Evolutionary conservation across 2,888 invertebrate genomes (phyloP).

Genomic region (Prosapia bicincta): DNA sequence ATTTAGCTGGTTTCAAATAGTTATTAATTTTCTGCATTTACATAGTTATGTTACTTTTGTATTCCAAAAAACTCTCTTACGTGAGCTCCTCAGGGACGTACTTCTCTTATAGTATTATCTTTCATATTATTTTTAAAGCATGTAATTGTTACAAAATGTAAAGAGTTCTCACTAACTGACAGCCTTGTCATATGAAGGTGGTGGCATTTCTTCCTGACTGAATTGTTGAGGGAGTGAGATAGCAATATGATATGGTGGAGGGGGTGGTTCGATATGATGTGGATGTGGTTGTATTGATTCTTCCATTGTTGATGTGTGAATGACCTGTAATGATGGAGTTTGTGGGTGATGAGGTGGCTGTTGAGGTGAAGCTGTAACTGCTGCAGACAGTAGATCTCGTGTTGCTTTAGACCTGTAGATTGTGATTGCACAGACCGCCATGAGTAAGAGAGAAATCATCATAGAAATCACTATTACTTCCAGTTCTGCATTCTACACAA

Average conservation of each 20-base stretch:
- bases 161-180: constrained; percentile 53
- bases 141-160: too few relatives aligned
- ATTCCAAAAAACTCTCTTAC: too few relatives aligned
- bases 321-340: constrained; percentile 47
- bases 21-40: too few relatives aligned
- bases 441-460: constrained; percentile 43
- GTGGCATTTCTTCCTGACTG: constrained; percentile 56
- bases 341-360: constrained; percentile 47
- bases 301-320: constrained; percentile 43
- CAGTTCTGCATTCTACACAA: too few relatives aligned
- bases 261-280: constrained; percentile 49
- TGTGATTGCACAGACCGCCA: constrained; percentile 54
- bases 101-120: too few relatives aligned
- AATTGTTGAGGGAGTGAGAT: constrained; percentile 62
- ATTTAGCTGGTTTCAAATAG: too few relatives aligned
- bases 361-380: constrained; percentile 33
- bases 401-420: constrained; percentile 48
- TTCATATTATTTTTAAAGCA: too few relatives aligned
- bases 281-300: constrained; percentile 39
- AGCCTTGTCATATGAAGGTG: constrained; percentile 73
- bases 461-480: constrained; percentile 58
- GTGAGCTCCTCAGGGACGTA: too few relatives aligned
- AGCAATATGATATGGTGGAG: constrained; percentile 83
- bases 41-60: too few relatives aligned
- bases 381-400: constrained; percentile 33